Conservation (phyloP, 2,113 vertebrate genomes). For the Lampris incognitus region DNA sequence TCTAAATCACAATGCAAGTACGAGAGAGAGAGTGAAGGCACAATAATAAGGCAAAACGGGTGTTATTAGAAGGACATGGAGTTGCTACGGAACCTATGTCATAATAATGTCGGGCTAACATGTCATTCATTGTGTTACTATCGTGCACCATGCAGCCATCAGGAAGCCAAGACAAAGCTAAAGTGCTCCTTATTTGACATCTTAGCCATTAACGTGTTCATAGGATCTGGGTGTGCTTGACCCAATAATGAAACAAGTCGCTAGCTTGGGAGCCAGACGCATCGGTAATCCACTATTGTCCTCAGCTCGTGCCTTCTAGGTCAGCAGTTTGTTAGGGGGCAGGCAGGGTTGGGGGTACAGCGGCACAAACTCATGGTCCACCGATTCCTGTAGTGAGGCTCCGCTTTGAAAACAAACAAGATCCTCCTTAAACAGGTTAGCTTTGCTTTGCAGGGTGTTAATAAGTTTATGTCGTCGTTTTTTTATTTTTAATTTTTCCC, state of each 20-base stretch:
- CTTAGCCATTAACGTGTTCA: conserved; percentile 5
- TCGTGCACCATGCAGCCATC: conserved; percentile 2
- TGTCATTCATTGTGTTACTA: not conserved
- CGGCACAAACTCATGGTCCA: conserved; percentile 41
- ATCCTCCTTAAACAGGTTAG: conserved; percentile 24
- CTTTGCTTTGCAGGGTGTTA: not conserved
- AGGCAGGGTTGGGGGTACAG: conserved; percentile 40
- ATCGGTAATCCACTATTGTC: conserved; percentile 71
- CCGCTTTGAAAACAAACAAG: conserved; percentile 18
- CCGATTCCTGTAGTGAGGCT: conserved; percentile 37
- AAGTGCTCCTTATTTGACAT: conserved; percentile 10
- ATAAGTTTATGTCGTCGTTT: not conserved
- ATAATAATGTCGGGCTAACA: not conserved
- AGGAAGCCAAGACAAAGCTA: conserved; percentile 15
- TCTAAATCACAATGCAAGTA: conserved; percentile 12
- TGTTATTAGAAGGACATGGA: not conserved
- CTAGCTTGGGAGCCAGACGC: conserved; percentile 60
- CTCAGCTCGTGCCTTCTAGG: conserved; percentile 59
- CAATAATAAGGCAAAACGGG: conserved; percentile 8
- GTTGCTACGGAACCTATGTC: not conserved
- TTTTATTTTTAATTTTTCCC: not conserved
- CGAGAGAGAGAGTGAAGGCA: not conserved
- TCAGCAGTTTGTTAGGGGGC: conserved; percentile 56
- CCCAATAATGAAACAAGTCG: conserved; percentile 51
- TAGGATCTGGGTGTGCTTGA: conserved; percentile 44